Evolutionary conservation across 2,888 invertebrate genomes (phyloP).

Genomic region (Meiosimyza platycephala): DNA sequence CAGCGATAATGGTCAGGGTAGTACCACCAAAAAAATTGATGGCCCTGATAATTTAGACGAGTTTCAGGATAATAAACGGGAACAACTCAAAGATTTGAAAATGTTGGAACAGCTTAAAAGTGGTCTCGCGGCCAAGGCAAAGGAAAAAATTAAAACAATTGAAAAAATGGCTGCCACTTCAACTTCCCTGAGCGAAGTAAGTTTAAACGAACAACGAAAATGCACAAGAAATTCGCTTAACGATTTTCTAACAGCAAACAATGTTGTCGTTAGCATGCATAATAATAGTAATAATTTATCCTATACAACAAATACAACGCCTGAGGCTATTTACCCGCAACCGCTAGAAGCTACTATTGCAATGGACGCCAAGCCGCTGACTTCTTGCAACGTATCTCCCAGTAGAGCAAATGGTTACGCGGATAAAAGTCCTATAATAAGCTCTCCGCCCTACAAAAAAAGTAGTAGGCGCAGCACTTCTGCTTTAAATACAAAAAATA

Average conservation of each 20-base stretch:
- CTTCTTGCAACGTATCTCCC: constrained; percentile 54
- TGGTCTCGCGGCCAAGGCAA: constrained; percentile 78
- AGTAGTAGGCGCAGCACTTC: constrained; percentile 13
- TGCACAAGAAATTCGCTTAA: constrained; percentile 63
- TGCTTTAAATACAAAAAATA: background rate
- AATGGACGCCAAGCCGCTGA: constrained; percentile 53
- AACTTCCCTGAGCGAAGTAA: constrained; percentile 53
- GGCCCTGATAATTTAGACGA: constrained; percentile 54
- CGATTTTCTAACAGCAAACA: constrained; percentile 66
- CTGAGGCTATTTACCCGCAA: constrained; percentile 52
- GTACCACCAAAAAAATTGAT: constrained; percentile 67
- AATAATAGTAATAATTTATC: constrained; percentile 49
- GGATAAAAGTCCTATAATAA: constrained; percentile 55
- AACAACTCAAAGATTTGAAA: constrained; percentile 75
- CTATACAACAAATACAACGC: constrained; percentile 33
- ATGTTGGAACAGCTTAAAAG: constrained; percentile 75
- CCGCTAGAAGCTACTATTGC: constrained; percentile 47
- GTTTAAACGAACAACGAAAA: constrained; percentile 42
- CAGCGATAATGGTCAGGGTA: constrained; percentile 67
- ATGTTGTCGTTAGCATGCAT: constrained; percentile 52
- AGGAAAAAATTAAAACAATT: constrained; percentile 71
- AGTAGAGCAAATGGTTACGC: constrained; percentile 58
- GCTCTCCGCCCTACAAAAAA: constrained; percentile 29
- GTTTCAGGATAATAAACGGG: constrained; percentile 71
- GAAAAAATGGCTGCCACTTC: constrained; percentile 68